Base-by-base conservation (phyloP, 1,140 invertebrate species). In the Bradynema listronoti region DNA sequence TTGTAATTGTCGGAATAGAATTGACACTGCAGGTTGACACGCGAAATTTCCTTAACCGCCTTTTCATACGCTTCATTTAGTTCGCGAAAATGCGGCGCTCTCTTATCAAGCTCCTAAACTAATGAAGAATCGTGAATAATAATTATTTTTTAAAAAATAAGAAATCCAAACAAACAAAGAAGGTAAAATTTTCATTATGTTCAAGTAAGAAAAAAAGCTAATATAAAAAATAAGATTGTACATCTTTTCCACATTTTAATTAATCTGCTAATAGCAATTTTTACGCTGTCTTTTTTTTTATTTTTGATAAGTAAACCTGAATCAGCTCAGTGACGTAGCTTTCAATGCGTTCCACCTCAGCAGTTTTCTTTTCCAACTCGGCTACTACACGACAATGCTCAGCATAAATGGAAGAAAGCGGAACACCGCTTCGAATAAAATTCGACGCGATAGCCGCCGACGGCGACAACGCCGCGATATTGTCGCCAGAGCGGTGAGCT, bases 361-460 rank as follows among this genome's bases (percentile, higher is more conserved):
- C 39, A 24, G 51, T 58, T 25, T 68, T 66, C 46, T 65, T 60
- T 6, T 68, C 63, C 46, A 65, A 27, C 24, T 65, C 63, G 9
- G 47, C 45, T 14, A 66, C 47, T 27, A 65, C 63, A 0, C 63
- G 65, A 25, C 54, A 68, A 36, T 65, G 63, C 46, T 65, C 55
- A 1, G 63, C 63, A 29, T 66, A 65, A 24, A 65, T 65, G 6
- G 54, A 47, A 9, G 63, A 49, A 14, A 65, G 27, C 4, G 63
- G 66, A 19, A 56, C 58, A 7, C 63, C 63, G 36, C 55, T 68
- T 46, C 61, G 51, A 33, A 65, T 24, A 33, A 65, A 55, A 32
- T 51, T 66, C 41, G 49, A 43, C 27, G 63, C 63, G 14, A 55
- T 47, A 27, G 63, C 63, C 2, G 63, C 65, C 16, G 63, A 52